A percentile compares a stretch with the other conserved stretches of the same genome.
These are phyloP conservation scores for Aporophyla lueneburgensis DNA, from an alignment of 2,888 invertebrate genomes.

Conservation along the genomic window DNA sequence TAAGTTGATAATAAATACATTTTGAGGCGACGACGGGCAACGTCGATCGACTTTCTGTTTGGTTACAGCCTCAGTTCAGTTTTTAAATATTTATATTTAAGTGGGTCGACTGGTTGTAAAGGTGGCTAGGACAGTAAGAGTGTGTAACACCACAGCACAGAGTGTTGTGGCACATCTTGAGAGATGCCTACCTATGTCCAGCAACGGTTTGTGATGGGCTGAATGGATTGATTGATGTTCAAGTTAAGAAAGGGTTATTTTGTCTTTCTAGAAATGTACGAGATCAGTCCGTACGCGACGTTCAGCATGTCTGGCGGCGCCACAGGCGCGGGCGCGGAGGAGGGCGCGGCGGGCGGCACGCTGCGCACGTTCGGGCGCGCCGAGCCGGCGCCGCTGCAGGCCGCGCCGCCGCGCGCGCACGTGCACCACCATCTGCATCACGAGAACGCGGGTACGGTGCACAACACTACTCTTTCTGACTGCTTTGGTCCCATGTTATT, in stretches of 20 bases:
- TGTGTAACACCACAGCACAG: too few relatives aligned
- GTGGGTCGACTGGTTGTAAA: neutral
- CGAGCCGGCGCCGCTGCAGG: constrained; percentile 85
- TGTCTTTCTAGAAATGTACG: constrained; percentile 93
- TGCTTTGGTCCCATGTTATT: neutral
- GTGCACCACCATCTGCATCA: constrained; percentile 67
- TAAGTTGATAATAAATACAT: too few relatives aligned
- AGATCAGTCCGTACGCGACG: constrained; percentile 95
- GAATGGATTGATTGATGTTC: neutral
- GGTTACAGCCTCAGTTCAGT: neutral
- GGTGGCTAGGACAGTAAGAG: too few relatives aligned
- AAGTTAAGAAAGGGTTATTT: neutral
- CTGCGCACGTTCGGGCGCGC: constrained; percentile 95
- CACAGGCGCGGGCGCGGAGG: constrained; percentile 71
- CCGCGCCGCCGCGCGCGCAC: constrained; percentile 86
- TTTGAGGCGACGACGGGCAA: too few relatives aligned
- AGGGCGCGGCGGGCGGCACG: constrained; percentile 91
- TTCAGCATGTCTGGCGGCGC: constrained; percentile 91
- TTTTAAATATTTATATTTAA: neutral
- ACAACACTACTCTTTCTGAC: too few relatives aligned
- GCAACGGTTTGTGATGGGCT: neutral
- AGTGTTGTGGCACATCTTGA: too few relatives aligned
- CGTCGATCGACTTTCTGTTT: neutral
- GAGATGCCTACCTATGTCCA: too few relatives aligned
- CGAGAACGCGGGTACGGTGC: constrained; percentile 71